Evolutionary conservation across 2,113 vertebrate species (phyloP).

Genomic region (Martes martes): DNA sequence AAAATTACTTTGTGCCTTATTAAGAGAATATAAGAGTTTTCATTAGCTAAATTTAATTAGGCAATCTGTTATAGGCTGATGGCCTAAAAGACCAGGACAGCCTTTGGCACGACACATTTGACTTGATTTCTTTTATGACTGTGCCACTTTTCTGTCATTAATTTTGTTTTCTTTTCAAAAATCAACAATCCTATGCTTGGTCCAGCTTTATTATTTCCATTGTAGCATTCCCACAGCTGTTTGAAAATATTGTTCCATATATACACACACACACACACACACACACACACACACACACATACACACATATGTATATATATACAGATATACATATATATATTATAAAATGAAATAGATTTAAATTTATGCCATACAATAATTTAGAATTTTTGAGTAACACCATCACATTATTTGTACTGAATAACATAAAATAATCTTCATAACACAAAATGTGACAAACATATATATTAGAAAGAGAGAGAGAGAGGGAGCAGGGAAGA

Average conservation of each 20-base stretch:
- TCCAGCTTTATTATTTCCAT: not conserved
- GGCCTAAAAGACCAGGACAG: not conserved
- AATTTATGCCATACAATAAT: not conserved
- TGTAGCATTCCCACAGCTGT: not conserved
- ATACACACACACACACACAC: too few relatives aligned
- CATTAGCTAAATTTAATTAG: not conserved
- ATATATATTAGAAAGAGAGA: too few relatives aligned
- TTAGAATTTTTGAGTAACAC: not conserved
- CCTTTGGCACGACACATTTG: not conserved
- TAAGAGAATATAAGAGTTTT: not conserved
- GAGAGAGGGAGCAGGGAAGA: not conserved
- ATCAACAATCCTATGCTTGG: not conserved
- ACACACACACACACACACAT: accelerated
- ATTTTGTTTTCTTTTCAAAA: not conserved
- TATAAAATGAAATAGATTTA: not conserved
- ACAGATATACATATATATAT: too few relatives aligned
- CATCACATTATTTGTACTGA: not conserved
- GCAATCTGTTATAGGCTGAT: not conserved
- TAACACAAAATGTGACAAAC: not conserved
- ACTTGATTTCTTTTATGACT: not conserved
- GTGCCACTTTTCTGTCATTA: not conserved
- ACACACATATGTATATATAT: too few relatives aligned
- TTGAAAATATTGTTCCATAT: not conserved
- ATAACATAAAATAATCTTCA: not conserved
- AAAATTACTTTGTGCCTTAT: conserved; percentile 3